Percentiles rank a stretch among this genome's conserved stretches.
Evolutionary conservation across 2,888 invertebrate genomes (phyloP).

Genomic region (Craniophora ligustri): DNA sequence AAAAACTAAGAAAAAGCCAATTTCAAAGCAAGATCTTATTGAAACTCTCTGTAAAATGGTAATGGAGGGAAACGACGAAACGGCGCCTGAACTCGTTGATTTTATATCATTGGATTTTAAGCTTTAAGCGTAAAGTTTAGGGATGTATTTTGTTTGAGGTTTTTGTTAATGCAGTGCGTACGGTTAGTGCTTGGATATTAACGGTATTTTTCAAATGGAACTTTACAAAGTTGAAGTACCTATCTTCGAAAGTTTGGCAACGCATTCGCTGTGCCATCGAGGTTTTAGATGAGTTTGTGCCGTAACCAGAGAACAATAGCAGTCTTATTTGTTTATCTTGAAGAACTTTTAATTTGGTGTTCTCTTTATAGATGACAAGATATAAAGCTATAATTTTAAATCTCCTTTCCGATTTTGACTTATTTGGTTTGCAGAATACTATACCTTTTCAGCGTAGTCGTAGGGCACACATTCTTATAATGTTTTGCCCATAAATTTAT

Average conservation of each 20-base stretch:
- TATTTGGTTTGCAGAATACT: too few relatives aligned
- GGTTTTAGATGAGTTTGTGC: conserved; percentile 34
- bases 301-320: conserved; percentile 22
- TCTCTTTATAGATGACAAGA: background rate
- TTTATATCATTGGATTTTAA: conserved; percentile 44
- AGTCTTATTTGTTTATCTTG: background rate
- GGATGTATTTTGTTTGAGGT: conserved; percentile 26
- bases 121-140: conserved; percentile 28
- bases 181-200: conserved; percentile 45
- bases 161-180: conserved; percentile 48
- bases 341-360: background rate
- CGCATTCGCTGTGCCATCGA: conserved; percentile 37
- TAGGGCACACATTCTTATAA: too few relatives aligned
- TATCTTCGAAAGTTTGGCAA: conserved; percentile 50
- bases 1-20: conserved; percentile 56
- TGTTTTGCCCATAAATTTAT: too few relatives aligned
- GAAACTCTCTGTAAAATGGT: conserved; percentile 59
- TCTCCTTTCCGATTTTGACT: too few relatives aligned
- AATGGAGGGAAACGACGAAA: conserved; percentile 56
- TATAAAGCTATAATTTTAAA: too few relatives aligned
- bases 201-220: conserved; percentile 52
- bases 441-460: too few relatives aligned
- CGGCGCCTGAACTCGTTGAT: conserved; percentile 45
- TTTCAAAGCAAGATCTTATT: conserved; percentile 61
- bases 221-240: conserved; percentile 48